Percentiles rank a stretch among this genome's conserved stretches.
Evolutionary conservation across 2,888 invertebrate species (phyloP).

Genomic region (Sipha maydis): DNA sequence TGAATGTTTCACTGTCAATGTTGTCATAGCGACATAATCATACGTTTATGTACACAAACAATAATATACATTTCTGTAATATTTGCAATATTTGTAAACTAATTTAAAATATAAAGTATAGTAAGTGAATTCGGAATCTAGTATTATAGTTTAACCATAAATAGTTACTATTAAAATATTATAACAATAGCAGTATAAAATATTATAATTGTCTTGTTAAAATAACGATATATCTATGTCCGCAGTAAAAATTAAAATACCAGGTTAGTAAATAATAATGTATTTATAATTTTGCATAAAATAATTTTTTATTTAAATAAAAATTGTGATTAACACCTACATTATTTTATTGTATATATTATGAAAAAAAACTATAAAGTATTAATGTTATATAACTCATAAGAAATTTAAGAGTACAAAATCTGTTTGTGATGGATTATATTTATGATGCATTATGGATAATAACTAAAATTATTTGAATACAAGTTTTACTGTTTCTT

Average conservation of each 20-base stretch:
- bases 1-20: not conserved
- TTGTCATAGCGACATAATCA: conserved; percentile 34
- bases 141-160: not conserved
- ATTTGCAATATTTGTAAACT: not conserved
- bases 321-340: not conserved
- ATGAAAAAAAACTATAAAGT: no score
- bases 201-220: not conserved
- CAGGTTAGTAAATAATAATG: not conserved
- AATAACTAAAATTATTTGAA: not conserved
- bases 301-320: not conserved
- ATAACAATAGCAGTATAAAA: not conserved
- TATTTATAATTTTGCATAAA: not conserved
- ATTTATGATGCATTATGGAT: no score
- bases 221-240: conserved; percentile 25
- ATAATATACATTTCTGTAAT: not conserved
- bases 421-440: not conserved
- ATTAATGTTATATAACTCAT: no score
- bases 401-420: not conserved
- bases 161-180: no score
- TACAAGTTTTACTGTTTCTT: not conserved
- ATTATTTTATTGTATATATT: not conserved
- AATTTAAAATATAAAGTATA: not conserved
- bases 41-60: conserved; percentile 35
- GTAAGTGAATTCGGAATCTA: not conserved
- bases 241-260: conserved; percentile 55